phyloP scores from a whole-genome alignment of 2,113 vertebrate genomes.

The Prinia subflava region DNA sequence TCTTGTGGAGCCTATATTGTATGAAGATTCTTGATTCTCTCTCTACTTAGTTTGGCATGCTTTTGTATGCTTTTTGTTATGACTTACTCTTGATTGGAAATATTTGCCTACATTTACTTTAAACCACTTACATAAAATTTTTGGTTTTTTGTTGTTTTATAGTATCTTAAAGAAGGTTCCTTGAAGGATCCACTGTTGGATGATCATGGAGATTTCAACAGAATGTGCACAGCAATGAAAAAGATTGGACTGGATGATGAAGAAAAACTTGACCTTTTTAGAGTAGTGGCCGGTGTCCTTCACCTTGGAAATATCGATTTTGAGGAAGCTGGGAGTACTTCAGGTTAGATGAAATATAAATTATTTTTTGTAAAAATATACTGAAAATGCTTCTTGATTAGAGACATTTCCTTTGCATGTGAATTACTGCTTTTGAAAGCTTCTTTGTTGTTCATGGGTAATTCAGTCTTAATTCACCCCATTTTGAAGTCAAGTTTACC shows the following conservation, averaged over 20 bases:
- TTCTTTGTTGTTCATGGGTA: background rate
- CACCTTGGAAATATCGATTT: constrained; percentile 97
- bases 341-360: constrained; percentile 76
- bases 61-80: background rate
- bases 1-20: background rate
- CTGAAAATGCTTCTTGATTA: background rate
- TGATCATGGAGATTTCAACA: constrained; percentile 90
- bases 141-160: constrained; percentile 22
- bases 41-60: background rate
- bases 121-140: background rate
- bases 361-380: background rate
- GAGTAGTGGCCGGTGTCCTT: constrained; percentile 94
- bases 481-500: background rate
- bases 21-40: background rate
- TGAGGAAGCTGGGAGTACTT: constrained; percentile 95
- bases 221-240: constrained; percentile 96
- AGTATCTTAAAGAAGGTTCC: constrained; percentile 89
- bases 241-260: constrained; percentile 92
- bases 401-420: background rate
- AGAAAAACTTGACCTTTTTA: constrained; percentile 95
- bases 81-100: background rate
- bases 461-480: background rate
- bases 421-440: background rate
- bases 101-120: background rate
- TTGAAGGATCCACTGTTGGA: constrained; percentile 95